Evolutionary conservation across 2,888 invertebrate genomes (phyloP).

Genomic region (Eilema depressum): DNA sequence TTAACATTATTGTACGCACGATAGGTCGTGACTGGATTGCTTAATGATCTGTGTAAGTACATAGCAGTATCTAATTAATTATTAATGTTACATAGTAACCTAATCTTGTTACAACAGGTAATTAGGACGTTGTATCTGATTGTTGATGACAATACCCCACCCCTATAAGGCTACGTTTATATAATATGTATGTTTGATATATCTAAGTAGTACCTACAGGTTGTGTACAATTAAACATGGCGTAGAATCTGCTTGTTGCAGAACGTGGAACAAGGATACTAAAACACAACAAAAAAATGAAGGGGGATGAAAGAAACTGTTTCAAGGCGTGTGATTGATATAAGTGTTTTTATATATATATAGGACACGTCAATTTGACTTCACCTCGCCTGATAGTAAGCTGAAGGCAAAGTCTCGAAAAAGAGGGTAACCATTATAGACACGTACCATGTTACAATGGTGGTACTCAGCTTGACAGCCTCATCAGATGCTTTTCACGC

Average conservation of each 20-base stretch:
- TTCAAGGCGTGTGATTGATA: too few species aligned
- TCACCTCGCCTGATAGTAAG: too few species aligned
- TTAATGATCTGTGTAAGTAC: slow-evolving; percentile 39
- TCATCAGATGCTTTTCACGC: too few species aligned
- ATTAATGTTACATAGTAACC: slow-evolving; percentile 41
- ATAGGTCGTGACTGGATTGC: slow-evolving; percentile 43
- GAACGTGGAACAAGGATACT: too few species aligned
- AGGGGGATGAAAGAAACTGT: too few species aligned
- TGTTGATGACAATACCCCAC: slow-evolving; percentile 33
- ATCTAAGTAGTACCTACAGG: not conserved
- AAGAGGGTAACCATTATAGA: too few species aligned
- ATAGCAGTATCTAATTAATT: slow-evolving; percentile 45
- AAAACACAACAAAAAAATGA: too few species aligned
- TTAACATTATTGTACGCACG: slow-evolving; percentile 39
- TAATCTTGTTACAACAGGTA: slow-evolving; percentile 45
- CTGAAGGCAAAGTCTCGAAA: too few species aligned
- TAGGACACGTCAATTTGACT: too few species aligned
- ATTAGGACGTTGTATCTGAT: slow-evolving; percentile 39
- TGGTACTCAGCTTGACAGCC: too few species aligned
- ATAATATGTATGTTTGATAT: not conserved
- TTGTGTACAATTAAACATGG: not conserved
- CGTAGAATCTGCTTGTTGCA: not conserved
- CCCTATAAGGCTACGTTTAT: not conserved
- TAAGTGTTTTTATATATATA: too few species aligned
- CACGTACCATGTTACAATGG: too few species aligned